Base-by-base conservation (phyloP, 2,113 vertebrate genomes). In the Proteles cristata region DNA sequence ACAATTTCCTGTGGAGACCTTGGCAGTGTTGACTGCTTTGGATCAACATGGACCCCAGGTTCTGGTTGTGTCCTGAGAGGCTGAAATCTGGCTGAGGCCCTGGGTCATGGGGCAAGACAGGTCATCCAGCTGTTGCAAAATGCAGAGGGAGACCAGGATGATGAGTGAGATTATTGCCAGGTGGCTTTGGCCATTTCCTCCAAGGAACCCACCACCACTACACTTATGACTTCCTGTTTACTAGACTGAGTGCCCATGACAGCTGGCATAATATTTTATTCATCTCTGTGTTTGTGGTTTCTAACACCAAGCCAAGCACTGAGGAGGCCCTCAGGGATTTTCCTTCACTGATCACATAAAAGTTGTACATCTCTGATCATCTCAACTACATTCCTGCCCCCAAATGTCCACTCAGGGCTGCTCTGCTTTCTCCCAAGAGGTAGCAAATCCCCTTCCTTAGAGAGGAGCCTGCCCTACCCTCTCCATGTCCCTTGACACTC, bases 1-100 rank as follows among this genome's bases (percentile, higher is more conserved):
- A 99, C 99, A 0, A 98, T 76, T 99, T 99, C 97, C 99, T 99
- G 98, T 99, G 99, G 94, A 99, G 99, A 88, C 99, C 99, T 90
- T 98, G 97, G 96, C 98, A 99, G 90, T 99, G 98, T 88, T 98
- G 99, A 43, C 96, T 98, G 76, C 98, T 99, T 92, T 98, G 98
- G 0, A 85, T 97, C 90, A 99, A 97, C 81, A 39, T 39, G 39
- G 39, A 39, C 39, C 39, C 39, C 39, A 99, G 98, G 71, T 98
- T 97, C 9, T 97, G 92, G 0, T 93, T 96, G 98, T 98, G 48
- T 98, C 50, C 1, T 1, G 95, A n/a, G 15, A 97, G 95, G 0
- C 58, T 98, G 35, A 76, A 94, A 71, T 98, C 97, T 43, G 11
- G 86, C 88, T 99, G 98, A 94, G 97, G 96, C 97, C 98, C 98